A percentile compares a stretch with the other conserved stretches of the same genome.
phyloP scores from a whole-genome alignment of 2,888 invertebrate genomes.

The Euspilapteryx auroguttella region DNA sequence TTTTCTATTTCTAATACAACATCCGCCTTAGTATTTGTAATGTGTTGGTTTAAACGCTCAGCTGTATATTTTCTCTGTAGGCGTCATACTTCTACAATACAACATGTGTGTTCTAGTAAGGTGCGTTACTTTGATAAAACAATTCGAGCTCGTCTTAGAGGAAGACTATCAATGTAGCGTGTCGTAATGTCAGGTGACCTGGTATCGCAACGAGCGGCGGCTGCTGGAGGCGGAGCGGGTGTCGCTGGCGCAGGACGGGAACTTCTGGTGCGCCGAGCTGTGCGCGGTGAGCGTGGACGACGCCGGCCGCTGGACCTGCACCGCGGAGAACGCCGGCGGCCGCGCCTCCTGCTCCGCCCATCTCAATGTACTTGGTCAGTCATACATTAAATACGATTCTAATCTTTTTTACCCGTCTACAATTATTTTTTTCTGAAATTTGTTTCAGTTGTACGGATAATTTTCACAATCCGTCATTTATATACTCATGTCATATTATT shows the following conservation, averaged over 20 bases:
- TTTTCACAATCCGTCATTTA: no score
- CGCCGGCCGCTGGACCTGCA: constrained; percentile 83
- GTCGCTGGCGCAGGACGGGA: constrained; percentile 79
- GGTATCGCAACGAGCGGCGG: constrained; percentile 82
- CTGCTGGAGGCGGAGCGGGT: constrained; percentile 76
- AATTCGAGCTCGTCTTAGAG: no score
- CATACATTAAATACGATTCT: no score
- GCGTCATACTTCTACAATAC: neutral
- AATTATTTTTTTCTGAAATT: no score
- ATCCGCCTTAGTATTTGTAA: constrained; percentile 21
- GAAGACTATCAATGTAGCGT: no score
- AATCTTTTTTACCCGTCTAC: no score
- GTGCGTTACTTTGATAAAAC: no score
- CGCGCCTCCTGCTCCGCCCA: constrained; percentile 75
- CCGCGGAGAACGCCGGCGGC: constrained; percentile 76
- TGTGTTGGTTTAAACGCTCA: no score
- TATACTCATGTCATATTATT: no score
- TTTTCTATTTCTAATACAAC: constrained; percentile 32
- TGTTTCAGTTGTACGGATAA: no score
- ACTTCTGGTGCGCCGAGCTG: constrained; percentile 83
- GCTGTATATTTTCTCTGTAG: no score
- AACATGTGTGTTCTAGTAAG: no score
- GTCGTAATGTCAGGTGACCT: constrained; percentile 88
- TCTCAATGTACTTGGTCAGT: constrained; percentile 79
- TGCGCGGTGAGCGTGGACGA: constrained; percentile 81